Evolutionary conservation across 2,797 vertebrate species (phyloP), one percentile per base, ranked within the genome.

Genomic region (Tangara arthus): DNA sequence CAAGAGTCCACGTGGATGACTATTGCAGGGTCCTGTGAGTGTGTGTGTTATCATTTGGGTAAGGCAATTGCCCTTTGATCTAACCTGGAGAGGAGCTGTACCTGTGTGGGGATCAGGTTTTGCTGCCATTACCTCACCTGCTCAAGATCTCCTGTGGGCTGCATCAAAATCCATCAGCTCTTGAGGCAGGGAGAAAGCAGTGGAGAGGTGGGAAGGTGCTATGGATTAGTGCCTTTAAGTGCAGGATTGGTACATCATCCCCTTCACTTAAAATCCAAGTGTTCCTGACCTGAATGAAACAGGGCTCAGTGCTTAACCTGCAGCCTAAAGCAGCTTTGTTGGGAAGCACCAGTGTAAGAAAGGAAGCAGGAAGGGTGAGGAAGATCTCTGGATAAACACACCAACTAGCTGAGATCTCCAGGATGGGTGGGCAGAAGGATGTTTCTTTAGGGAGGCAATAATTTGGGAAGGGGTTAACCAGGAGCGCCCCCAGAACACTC

Each of bases 81-180:
- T 28, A 8, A 52, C 47, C 21, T 16, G 46, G 47, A 63, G 64
- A 55, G 88, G 24, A 77, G 19, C 60, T 49, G 21, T 61, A 39
- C 39, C 46, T 2, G 0, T 30, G 32, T 3, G 2, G 26, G 39
- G 20, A 35, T 87, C 0, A 2, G 15, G 9, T 57, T 84, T 65
- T 87, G 35, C 56, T 82, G 72, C 28, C 3, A 2, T 49, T 24
- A 44, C 44, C 8, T 68, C 52, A 59, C 8, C 57, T 79, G 55
- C 63, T 88, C 24, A 49, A 16, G 59, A 35, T 76, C 24, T 49
- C 23, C 63, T 44, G 30, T 0, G 1, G 34, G 6, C n/a, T 55
- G 26, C 19, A 26, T 26, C 21, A 21, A 63, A 87, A 52, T 55
- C 61, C 44, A 16, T 56, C 2, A 0, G 13, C 47, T 79, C 35